phyloP scores from a whole-genome alignment of 2,113 vertebrate species.

The Dryoscopus gambensis region DNA sequence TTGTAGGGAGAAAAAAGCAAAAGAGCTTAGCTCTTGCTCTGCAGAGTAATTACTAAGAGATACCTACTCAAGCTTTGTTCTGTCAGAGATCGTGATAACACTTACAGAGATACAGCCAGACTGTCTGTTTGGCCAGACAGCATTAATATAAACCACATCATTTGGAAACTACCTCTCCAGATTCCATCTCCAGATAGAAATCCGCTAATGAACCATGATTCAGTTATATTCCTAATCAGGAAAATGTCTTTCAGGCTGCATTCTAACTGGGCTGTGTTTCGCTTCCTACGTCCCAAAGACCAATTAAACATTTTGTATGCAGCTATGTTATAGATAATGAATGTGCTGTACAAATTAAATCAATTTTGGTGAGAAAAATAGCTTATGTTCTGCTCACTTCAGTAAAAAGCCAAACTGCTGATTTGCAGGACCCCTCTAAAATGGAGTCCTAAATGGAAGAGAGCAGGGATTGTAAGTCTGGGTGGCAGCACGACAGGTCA shows the following conservation, averaged over 20 bases:
- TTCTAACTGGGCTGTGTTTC: slow-evolving; percentile 25
- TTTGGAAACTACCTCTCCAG: slow-evolving; percentile 23
- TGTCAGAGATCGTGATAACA: slow-evolving; percentile 10
- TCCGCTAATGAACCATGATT: slow-evolving; percentile 65
- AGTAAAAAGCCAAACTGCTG: neutral
- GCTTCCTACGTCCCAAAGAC: slow-evolving; percentile 20
- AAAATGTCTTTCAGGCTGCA: slow-evolving; percentile 45
- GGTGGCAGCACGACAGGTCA: neutral
- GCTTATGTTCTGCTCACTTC: neutral
- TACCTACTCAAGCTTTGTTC: slow-evolving; percentile 43
- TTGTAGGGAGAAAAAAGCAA: slow-evolving; percentile 8
- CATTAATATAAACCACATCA: neutral
- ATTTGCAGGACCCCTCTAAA: neutral
- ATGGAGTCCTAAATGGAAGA: neutral
- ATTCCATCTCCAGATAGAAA: slow-evolving; percentile 33
- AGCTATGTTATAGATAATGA: neutral
- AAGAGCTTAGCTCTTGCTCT: neutral
- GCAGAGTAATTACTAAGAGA: slow-evolving; percentile 26
- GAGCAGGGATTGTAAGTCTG: neutral
- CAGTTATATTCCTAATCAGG: slow-evolving; percentile 49
- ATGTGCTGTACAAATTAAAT: neutral
- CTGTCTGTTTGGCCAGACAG: slow-evolving; percentile 31
- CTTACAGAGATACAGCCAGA: neutral
- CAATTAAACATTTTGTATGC: slow-evolving; percentile 32
- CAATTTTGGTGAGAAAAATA: neutral